phyloP scores from a whole-genome alignment of 1,140 invertebrate species.

The Brachionus koreanus region DNA sequence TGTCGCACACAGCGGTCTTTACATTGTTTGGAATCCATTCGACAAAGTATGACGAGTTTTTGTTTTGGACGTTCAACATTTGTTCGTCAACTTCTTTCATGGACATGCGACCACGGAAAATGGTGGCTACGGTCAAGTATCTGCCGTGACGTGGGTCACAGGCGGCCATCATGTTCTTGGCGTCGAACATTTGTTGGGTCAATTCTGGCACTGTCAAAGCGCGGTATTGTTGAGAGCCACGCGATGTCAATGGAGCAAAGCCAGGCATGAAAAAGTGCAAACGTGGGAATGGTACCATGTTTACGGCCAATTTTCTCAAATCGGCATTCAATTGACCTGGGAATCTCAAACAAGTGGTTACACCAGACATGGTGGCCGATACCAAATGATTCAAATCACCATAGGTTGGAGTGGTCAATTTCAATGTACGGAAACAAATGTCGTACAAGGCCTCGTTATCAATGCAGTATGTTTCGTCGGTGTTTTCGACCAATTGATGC shows the following conservation, averaged over 20 bases:
- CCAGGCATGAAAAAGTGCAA: constrained; percentile 50
- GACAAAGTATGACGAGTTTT: constrained; percentile 73
- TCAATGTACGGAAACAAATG: constrained; percentile 68
- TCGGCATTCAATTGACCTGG: constrained; percentile 70
- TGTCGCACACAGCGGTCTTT: constrained; percentile 86
- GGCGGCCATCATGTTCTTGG: constrained; percentile 80
- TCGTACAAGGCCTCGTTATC: constrained; percentile 76
- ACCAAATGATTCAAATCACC: constrained; percentile 68
- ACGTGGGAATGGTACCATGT: constrained; percentile 83
- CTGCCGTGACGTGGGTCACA: constrained; percentile 71
- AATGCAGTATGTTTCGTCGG: constrained; percentile 81
- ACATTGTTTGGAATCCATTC: constrained; percentile 90
- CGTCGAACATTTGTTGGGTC: constrained; percentile 67
- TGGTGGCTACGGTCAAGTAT: constrained; percentile 74
- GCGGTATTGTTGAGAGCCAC: constrained; percentile 58
- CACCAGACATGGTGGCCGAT: constrained; percentile 64
- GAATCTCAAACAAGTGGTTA: constrained; percentile 65
- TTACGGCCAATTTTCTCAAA: constrained; percentile 81
- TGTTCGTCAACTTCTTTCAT: constrained; percentile 60
- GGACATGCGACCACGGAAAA: constrained; percentile 72
- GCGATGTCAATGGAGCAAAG: constrained; percentile 59
- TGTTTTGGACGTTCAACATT: constrained; percentile 56
- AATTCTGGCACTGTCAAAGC: constrained; percentile 67
- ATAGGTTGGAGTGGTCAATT: constrained; percentile 65
- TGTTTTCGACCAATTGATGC: constrained; percentile 81